phyloP scores from a whole-genome alignment of 1,140 invertebrate genomes.

The Drosophila neocordata region DNA sequence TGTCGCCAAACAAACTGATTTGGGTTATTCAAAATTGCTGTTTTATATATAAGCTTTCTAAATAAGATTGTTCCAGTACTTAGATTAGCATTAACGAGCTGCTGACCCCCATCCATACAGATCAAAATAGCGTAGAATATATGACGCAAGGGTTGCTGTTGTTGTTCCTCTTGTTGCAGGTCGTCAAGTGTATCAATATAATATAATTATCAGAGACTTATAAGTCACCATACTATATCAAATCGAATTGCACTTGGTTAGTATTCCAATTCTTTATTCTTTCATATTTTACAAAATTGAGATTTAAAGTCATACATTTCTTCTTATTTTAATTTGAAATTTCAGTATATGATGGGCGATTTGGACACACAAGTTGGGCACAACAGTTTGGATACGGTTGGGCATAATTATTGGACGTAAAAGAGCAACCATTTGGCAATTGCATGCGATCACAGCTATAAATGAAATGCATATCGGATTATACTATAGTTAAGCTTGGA shows the following conservation, averaged over 20 bases:
- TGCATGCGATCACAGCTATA: constrained; percentile 58
- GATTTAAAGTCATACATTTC: neutral
- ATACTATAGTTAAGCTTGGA: no score
- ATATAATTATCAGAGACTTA: neutral
- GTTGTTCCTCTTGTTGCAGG: neutral
- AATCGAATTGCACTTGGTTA: no score
- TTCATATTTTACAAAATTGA: no score
- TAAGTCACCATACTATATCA: no score
- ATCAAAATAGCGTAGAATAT: neutral
- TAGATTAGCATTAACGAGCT: constrained; percentile 20
- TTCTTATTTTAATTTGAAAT: neutral
- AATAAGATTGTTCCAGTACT: no score
- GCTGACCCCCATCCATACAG: constrained; percentile 5
- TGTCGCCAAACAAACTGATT: constrained; percentile 23
- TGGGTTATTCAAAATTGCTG: neutral
- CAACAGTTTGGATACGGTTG: constrained; percentile 57
- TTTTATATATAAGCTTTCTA: constrained; percentile 11
- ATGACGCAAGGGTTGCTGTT: neutral
- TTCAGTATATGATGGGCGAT: neutral
- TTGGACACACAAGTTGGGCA: constrained; percentile 31
- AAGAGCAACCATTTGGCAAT: constrained; percentile 38
- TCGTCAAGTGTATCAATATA: constrained; percentile 24
- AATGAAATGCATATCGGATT: no score
- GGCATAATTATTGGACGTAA: constrained; percentile 46
- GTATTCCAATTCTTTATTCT: no score